Evolutionary conservation across 2,113 vertebrate species (phyloP).

Genomic region (Sinocyclocheilus anophthalmus): DNA sequence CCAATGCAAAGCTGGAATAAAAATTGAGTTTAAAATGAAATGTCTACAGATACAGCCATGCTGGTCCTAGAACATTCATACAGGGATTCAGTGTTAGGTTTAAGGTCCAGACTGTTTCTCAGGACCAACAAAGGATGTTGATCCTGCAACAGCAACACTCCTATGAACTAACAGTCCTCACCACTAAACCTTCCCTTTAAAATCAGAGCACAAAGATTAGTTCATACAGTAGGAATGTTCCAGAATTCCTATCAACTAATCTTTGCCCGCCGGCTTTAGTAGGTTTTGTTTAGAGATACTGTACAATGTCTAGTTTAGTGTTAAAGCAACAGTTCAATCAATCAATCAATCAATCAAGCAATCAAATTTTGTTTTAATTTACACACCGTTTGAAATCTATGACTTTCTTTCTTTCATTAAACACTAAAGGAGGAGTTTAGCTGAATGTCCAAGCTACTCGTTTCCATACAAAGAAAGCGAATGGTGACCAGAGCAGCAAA

Average conservation of each 20-base stretch:
- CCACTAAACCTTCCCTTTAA: background rate
- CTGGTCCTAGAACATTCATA: background rate
- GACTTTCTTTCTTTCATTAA: background rate
- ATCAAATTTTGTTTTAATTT: background rate
- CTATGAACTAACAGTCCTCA: background rate
- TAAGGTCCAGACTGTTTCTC: background rate
- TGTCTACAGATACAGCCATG: background rate
- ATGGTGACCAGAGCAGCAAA: background rate
- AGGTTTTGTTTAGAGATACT: too few species aligned
- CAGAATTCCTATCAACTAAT: background rate
- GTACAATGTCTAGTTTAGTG: too few species aligned
- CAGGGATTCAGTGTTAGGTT: background rate
- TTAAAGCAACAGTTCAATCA: background rate
- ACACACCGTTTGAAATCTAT: background rate
- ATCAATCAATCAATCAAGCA: too few species aligned
- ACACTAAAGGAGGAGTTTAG: background rate
- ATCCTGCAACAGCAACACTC: background rate
- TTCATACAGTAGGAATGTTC: background rate
- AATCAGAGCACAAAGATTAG: background rate
- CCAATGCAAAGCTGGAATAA: background rate
- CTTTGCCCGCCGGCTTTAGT: background rate
- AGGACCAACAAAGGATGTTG: slow-evolving; percentile 7
- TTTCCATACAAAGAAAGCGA: background rate
- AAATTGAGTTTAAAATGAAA: background rate
- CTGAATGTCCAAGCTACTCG: background rate